Percentiles rank a stretch among this genome's conserved stretches.
Conservation (phyloP, 2,113 vertebrate species). For the Anhinga rufa region DNA sequence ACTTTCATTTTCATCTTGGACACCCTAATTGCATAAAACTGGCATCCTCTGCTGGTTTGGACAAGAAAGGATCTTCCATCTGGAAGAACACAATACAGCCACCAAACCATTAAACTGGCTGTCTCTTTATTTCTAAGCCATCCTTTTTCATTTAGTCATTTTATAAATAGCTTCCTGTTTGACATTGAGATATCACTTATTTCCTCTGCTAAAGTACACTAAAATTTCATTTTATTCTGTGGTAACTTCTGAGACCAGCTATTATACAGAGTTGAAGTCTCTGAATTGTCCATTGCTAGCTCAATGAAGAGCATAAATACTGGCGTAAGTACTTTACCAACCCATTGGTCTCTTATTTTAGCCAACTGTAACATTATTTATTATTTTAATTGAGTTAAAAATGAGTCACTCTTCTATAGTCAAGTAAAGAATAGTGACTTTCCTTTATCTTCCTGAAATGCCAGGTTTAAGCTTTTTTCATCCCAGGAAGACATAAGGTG, state of each 20-base stretch:
- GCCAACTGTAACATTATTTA: background rate
- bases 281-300: background rate
- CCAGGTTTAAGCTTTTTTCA: background rate
- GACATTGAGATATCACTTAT: background rate
- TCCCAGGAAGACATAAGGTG: background rate
- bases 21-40: background rate
- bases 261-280: background rate
- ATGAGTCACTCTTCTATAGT: background rate
- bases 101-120: background rate
- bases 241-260: background rate
- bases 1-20: background rate
- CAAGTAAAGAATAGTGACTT: background rate
- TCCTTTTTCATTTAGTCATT: background rate
- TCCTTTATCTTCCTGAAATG: background rate
- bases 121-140: background rate
- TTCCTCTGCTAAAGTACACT: background rate
- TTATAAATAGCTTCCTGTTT: background rate
- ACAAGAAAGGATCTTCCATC: background rate
- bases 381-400: background rate
- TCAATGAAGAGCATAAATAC: background rate
- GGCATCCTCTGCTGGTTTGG: background rate
- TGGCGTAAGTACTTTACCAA: background rate
- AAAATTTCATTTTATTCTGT: background rate
- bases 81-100: background rate
- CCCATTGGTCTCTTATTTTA: background rate